Conservation (phyloP, 2,797 vertebrate species). For the Melanotaenia pygmaea region DNA sequence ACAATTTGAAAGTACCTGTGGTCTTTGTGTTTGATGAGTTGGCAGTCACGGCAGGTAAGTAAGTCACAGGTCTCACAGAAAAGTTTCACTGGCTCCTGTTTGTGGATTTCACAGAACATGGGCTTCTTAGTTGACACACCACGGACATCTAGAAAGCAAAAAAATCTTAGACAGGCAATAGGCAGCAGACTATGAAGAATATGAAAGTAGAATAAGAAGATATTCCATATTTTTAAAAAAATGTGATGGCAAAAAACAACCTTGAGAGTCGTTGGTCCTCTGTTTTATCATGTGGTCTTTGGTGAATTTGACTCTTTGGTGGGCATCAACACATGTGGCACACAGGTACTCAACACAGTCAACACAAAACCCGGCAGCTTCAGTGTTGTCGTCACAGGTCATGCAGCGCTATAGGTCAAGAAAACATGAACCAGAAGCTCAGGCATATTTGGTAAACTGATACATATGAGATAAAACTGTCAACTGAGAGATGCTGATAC, state of each 20-base stretch:
- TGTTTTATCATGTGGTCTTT: conserved; percentile 93
- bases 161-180: neutral
- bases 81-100: conserved; percentile 91
- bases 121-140: conserved; percentile 86
- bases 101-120: conserved; percentile 91
- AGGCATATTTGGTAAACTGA: neutral
- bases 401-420: conserved; percentile 86
- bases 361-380: conserved; percentile 93
- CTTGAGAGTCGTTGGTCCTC: conserved; percentile 89
- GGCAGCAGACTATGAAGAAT: neutral
- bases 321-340: conserved; percentile 93
- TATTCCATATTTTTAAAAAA: too few relatives aligned
- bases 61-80: conserved; percentile 95
- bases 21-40: conserved; percentile 91
- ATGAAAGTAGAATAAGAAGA: neutral
- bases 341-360: conserved; percentile 96
- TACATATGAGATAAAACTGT: neutral
- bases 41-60: conserved; percentile 91
- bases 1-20: conserved; percentile 83
- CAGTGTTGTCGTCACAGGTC: conserved; percentile 94
- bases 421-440: conserved; percentile 10
- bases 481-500: too few relatives aligned
- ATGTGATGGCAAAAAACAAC: conserved; percentile 61
- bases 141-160: conserved; percentile 80
- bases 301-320: conserved; percentile 96